Base-by-base conservation (phyloP, 2,797 vertebrate genomes). In the Premnoplex brunnescens region DNA sequence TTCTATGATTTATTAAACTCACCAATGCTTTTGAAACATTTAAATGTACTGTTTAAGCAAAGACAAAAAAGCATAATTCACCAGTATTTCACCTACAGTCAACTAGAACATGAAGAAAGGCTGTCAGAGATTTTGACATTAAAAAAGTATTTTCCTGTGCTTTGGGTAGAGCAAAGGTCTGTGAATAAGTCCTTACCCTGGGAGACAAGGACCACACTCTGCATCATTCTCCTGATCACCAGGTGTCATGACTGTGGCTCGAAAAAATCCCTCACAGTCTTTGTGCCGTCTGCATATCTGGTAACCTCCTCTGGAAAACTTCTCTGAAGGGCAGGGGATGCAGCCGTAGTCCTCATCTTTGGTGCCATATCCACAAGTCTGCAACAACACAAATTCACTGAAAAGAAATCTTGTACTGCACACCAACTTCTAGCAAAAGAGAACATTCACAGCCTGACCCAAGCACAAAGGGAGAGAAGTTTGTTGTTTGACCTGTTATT, bases 251-350 rank as follows among this genome's bases (percentile, higher is more conserved):
- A 99, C 98, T 0, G 99, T 99, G 82, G 99, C 99, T 77, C 99
- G 98, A 94, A 99, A 99, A 95, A 99, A 98, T 0, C 98, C 98
- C 52, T 99, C 98, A 0, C 99, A 99, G 98, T 99, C 99, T 95
- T 99, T 99, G 95, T 99, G 99, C 16, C 99, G 97, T 74, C 99
- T 97, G 97, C 99, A 99, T 96, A 99, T 99, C 97, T 99, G 99
- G 79, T 99, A 99, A 64, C 99, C 99, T 84, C 99, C 99, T 97
- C 98, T 99, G 83, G 99, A 99, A 89, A 99, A 99, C 96, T 99
- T 99, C 88, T 99, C 99, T 0, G 98, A 97, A 0, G 98, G 98
- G 89, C 99, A 99, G 20, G 99, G 98, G 62, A 99, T 85, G 8
- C 99, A 99, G 93, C 98, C 97, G 0, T 99, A 99, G 96, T 99